A percentile compares a stretch with the other conserved stretches of the same genome.
Conservation (phyloP, 2,797 vertebrate species). For the Bucorvus abyssinicus region DNA sequence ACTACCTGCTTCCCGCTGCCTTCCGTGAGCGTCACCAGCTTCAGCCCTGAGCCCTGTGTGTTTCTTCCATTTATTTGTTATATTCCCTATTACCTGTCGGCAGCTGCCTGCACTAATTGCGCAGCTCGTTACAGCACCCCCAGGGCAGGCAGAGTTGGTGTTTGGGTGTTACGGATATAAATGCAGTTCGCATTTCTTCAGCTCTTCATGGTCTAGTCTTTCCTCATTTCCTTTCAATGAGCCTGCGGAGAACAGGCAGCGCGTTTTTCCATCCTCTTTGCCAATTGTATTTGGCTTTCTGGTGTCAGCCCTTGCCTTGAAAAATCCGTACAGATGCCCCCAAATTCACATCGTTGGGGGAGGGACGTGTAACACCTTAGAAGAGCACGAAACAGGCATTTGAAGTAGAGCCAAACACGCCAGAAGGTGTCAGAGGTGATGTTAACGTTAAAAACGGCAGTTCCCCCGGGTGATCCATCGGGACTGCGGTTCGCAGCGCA, state of each 20-base stretch:
- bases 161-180: background rate
- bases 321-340: background rate
- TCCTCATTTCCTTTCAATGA: background rate
- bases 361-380: background rate
- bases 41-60: background rate
- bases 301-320: background rate
- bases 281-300: background rate
- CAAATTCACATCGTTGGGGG: background rate
- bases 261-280: rapidly evolving
- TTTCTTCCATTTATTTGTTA: background rate
- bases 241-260: background rate
- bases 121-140: background rate
- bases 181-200: conserved; percentile 12
- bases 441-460: background rate
- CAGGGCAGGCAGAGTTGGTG: background rate
- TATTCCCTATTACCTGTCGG: background rate
- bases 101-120: conserved; percentile 12
- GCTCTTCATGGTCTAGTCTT: background rate
- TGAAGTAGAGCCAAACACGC: background rate
- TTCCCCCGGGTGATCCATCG: background rate
- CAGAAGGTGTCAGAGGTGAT: background rate
- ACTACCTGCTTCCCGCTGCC: background rate
- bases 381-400: rapidly evolving
- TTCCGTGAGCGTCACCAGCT: background rate
- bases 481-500: background rate